phyloP scores from a whole-genome alignment of 2,888 invertebrate species.

The Acrocyrtus sp. region DNA sequence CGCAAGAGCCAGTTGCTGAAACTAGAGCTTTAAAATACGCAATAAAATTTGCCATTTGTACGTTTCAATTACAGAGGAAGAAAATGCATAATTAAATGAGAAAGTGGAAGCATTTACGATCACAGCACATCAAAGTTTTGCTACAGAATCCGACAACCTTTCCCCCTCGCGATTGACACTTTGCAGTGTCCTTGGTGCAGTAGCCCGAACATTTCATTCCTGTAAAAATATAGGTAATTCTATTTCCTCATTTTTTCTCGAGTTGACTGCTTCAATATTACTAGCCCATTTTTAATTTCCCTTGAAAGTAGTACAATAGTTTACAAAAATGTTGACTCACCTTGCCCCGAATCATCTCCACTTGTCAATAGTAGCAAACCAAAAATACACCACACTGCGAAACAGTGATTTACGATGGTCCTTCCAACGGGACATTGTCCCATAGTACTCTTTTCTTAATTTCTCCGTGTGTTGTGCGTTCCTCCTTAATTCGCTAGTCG shows the following conservation, averaged over 20 bases:
- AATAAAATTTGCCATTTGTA: slow-evolving; percentile 4
- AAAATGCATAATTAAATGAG: too few species aligned
- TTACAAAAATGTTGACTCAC: too few species aligned
- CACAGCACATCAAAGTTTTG: slow-evolving; percentile 55
- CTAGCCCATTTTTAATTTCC: too few species aligned
- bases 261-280: too few species aligned
- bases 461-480: too few species aligned
- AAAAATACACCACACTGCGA: neutral
- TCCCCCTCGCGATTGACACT: slow-evolving; percentile 53
- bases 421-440: slow-evolving; percentile 44
- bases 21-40: slow-evolving; percentile 30
- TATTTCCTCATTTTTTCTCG: too few species aligned
- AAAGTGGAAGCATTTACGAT: slow-evolving; percentile 60
- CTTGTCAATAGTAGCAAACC: neutral
- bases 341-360: slow-evolving; percentile 9
- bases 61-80: neutral
- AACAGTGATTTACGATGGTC: neutral
- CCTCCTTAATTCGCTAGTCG: too few species aligned
- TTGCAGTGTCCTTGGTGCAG: slow-evolving; percentile 53
- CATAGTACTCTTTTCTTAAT: slow-evolving; percentile 14
- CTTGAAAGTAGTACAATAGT: too few species aligned
- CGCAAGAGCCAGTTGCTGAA: slow-evolving; percentile 49
- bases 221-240: too few species aligned
- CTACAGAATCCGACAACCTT: slow-evolving; percentile 56
- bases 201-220: slow-evolving; percentile 60